A percentile compares a stretch with the other conserved stretches of the same genome.
Evolutionary conservation across 2,888 invertebrate species (phyloP).

Genomic region (Diaphora mendica): DNA sequence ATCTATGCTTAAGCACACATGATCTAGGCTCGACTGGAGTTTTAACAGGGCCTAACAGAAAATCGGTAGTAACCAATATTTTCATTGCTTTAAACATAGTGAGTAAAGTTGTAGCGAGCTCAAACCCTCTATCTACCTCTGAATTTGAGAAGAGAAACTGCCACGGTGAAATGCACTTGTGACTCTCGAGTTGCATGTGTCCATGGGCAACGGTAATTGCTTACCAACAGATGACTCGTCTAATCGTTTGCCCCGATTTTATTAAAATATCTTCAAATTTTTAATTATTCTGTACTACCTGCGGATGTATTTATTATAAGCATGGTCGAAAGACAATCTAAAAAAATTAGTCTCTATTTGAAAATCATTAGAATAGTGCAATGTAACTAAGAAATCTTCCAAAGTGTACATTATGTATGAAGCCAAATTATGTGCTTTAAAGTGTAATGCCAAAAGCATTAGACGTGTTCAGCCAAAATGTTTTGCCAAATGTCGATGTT

Average conservation of each 20-base stretch:
- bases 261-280: too few species aligned
- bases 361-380: background rate
- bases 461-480: conserved; percentile 20
- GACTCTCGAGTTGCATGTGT: too few species aligned
- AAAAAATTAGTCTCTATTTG: background rate
- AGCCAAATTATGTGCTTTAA: conserved; percentile 46
- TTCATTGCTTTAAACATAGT: too few species aligned
- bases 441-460: conserved; percentile 31
- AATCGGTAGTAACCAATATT: background rate
- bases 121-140: too few species aligned
- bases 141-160: background rate
- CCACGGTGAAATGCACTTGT: background rate
- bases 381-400: conserved; percentile 25
- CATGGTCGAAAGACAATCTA: too few species aligned
- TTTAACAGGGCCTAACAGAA: background rate
- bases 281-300: too few species aligned
- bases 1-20: background rate
- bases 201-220: background rate
- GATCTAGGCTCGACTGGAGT: background rate
- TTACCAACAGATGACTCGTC: background rate
- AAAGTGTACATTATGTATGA: conserved; percentile 26
- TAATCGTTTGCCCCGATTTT: too few species aligned
- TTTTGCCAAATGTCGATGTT: conserved; percentile 29
- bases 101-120: too few species aligned
- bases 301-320: too few species aligned